Evolutionary conservation across 2,888 invertebrate genomes (phyloP).

Genomic region (Drosophila percnosoma): DNA sequence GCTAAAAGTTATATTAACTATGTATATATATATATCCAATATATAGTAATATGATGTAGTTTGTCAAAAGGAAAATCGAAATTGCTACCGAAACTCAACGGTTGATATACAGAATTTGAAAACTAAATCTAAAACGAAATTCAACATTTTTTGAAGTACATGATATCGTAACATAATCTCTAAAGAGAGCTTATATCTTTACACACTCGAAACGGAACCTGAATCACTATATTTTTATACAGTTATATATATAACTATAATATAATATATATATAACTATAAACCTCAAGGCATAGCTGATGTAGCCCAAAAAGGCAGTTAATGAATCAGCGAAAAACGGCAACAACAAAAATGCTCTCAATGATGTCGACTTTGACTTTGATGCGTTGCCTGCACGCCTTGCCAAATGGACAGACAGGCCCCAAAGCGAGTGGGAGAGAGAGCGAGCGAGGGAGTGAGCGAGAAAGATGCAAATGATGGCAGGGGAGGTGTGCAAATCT

Average conservation of each 20-base stretch:
- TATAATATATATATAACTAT: neutral
- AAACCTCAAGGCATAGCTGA: neutral
- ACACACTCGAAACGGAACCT: no score
- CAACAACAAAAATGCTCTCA: constrained; percentile 36
- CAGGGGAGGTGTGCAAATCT: constrained; percentile 41
- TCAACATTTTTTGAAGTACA: no score
- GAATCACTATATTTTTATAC: no score
- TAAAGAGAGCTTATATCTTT: no score
- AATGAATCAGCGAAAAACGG: constrained; percentile 33
- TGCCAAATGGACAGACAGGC: constrained; percentile 29
- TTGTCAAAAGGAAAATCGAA: no score
- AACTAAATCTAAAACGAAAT: neutral
- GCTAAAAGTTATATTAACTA: neutral
- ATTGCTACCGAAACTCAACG: rapidly evolving
- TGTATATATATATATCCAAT: no score
- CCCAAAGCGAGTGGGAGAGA: constrained; percentile 11
- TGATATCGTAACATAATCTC: neutral
- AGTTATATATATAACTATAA: no score
- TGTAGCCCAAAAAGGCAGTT: constrained; percentile 5
- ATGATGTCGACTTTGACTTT: constrained; percentile 72
- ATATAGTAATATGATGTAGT: no score
- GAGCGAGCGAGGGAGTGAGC: neutral
- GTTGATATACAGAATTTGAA: neutral
- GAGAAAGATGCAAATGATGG: neutral
- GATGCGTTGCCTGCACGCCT: constrained; percentile 66